A percentile compares a stretch with the other conserved stretches of the same genome.
phyloP scores from a whole-genome alignment of 2,113 vertebrate species.

The Oncorhynchus keta region DNA sequence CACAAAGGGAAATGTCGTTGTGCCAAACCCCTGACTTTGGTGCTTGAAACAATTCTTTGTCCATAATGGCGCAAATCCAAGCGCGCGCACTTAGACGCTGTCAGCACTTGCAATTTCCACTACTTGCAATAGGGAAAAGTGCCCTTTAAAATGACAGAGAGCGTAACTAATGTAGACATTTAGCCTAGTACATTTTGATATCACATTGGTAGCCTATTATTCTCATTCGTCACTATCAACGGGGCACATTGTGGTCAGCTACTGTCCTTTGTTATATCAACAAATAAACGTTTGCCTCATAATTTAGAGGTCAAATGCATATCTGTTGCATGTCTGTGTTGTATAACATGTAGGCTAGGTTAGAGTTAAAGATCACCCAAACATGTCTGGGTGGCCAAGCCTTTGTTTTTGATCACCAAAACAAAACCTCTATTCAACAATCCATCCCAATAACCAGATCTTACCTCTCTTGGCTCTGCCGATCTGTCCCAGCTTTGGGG shows the following conservation, averaged over 20 bases:
- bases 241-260: too few relatives aligned
- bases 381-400: not conserved
- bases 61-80: constrained; percentile 23
- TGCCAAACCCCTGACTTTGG: constrained; percentile 19
- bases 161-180: too few relatives aligned
- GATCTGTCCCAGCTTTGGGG: constrained; percentile 96
- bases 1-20: not conserved
- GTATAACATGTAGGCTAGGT: too few relatives aligned
- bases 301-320: too few relatives aligned
- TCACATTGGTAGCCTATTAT: not conserved
- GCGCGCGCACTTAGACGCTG: too few relatives aligned
- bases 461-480: constrained; percentile 96
- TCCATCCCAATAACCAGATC: constrained; percentile 6
- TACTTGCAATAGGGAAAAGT: too few relatives aligned
- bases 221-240: not conserved
- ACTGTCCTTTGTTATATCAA: too few relatives aligned
- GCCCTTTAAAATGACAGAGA: too few relatives aligned
- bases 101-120: too few relatives aligned
- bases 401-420: not conserved
- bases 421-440: not conserved
- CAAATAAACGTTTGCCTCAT: too few relatives aligned
- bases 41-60: constrained; percentile 21
- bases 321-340: too few relatives aligned
- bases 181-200: too few relatives aligned
- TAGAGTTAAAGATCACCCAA: not conserved